These are phyloP conservation scores for Tetramorium simillimum DNA, from an alignment of 1,140 invertebrate species.

Conservation along the genomic window DNA sequence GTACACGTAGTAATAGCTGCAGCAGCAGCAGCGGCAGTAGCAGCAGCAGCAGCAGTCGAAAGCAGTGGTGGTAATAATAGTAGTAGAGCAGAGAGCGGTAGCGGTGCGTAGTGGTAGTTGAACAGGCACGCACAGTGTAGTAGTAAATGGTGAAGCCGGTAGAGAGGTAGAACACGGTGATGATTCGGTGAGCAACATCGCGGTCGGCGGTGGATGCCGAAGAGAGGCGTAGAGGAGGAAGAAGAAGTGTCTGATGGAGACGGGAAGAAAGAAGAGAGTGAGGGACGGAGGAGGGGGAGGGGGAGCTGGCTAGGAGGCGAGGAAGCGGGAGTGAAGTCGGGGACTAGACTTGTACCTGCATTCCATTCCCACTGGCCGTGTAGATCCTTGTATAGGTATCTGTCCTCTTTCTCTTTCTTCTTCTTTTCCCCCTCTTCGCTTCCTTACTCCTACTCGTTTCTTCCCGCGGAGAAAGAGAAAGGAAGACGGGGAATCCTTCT, in stretches of 20 bases:
- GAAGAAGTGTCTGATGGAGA: conserved; percentile 44
- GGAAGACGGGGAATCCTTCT: conserved; percentile 52
- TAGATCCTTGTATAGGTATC: conserved; percentile 84
- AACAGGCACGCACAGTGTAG: conserved; percentile 42
- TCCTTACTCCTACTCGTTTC: conserved; percentile 66
- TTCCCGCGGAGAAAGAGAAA: conserved; percentile 27
- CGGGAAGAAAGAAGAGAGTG: conserved; percentile 24
- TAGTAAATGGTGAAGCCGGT: conserved; percentile 67
- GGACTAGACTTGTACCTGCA: conserved; percentile 84
- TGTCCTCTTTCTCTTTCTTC: conserved; percentile 74
- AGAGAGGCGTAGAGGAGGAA: conserved; percentile 65
- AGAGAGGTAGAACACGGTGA: conserved; percentile 72
- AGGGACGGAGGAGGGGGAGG: conserved; percentile 37
- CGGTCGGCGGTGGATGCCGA: conserved; percentile 72
- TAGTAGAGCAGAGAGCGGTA: conserved; percentile 39
- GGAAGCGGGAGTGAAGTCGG: conserved; percentile 68
- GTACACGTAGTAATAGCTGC: neutral
- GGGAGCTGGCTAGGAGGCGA: conserved; percentile 61
- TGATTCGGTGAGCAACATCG: conserved; percentile 79
- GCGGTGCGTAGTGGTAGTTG: conserved; percentile 29
- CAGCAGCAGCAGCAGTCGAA: conserved; percentile 9
- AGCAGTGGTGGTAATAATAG: conserved; percentile 42
- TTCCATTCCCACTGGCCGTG: conserved; percentile 85
- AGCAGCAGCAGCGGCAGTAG: neutral
- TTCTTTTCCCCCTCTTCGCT: conserved; percentile 49